Conservation (phyloP, 2,113 vertebrate species). For the Seriola quinqueradiata region DNA sequence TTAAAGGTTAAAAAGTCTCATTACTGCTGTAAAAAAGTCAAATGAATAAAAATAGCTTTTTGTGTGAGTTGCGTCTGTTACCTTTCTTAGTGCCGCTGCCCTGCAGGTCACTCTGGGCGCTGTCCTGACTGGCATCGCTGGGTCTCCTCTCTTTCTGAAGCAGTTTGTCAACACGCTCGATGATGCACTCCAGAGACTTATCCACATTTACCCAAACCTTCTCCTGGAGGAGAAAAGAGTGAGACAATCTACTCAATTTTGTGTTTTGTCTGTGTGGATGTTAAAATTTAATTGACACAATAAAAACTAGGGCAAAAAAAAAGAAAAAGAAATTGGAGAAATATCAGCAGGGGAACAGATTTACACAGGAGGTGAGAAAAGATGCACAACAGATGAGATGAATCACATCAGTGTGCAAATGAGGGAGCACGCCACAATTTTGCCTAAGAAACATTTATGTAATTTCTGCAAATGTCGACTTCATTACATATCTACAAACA, state of each 20-base stretch:
- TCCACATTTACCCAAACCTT: constrained; percentile 98
- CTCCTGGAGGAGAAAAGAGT: constrained; percentile 84
- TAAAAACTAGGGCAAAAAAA: background rate
- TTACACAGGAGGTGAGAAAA: background rate
- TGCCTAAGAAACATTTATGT: constrained; percentile 20
- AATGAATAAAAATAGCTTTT: background rate
- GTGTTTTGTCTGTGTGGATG: background rate
- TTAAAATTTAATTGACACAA: no score
- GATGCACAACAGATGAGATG: constrained; percentile 16
- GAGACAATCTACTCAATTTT: background rate
- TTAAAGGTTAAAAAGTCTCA: no score
- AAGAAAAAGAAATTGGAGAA: background rate
- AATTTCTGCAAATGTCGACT: background rate
- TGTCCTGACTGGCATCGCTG: constrained; percentile 87
- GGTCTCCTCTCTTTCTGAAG: constrained; percentile 93
- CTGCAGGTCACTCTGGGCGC: constrained; percentile 85
- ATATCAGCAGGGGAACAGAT: background rate
- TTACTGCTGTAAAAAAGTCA: background rate
- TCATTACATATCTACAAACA: constrained; percentile 31
- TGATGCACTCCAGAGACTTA: constrained; percentile 98
- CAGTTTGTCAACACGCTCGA: constrained; percentile 96
- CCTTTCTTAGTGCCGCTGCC: constrained; percentile 90
- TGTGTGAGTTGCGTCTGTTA: constrained; percentile 74
- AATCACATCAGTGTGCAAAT: constrained; percentile 24
- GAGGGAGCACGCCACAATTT: background rate